Evolutionary conservation across 1,140 invertebrate genomes (phyloP), one percentile per base, ranked within the genome.

Genomic region (Brachionus koreanus): DNA sequence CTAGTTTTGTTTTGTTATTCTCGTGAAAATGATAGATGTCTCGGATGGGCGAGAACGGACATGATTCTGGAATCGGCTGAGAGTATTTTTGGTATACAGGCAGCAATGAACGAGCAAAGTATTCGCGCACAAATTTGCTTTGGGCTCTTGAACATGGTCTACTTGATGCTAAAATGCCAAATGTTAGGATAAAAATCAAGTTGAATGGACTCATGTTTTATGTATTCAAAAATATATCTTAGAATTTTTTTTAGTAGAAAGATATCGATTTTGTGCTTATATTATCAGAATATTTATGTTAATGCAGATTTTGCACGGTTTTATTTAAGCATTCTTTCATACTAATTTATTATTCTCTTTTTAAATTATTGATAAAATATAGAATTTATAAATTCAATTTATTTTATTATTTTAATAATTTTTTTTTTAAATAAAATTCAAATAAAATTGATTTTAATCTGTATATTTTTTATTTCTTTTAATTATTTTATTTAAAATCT

Each of bases 91-190:
- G 23, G 42, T 67, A 82, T 9, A 82, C 33, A 12, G 79, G 79
- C 5, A 65, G 16, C 6, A 82, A 19, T 3, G 29, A 35, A 6
- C 79, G 37, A 39, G 43, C 57, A 69, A 67, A 82, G 23, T 67
- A 82, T 23, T 82, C 79, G 1, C 79, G 79, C 9, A 82, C 79
- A 65, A 82, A 49, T 82, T 35, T 49, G n/a, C 79, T 82, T 9
- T 65, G 57, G n/a, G 57, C n/a, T 43, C 79, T 49, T 9, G 79
- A 67, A 19, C 79, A 82, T 61, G 49, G 49, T 19, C 19, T 69
- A 23, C 5, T 19, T 19, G 19, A 25, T 9, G n/a, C 3, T 19
- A 57, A 23, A 16, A 9, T 19, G 5, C 49, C 49, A 23, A 57
- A 57, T 2, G 49, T 57, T 1, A 57, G 49, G 19, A 57, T 57